Evolutionary conservation across 2,888 invertebrate genomes (phyloP).

Genomic region (Cepaea hortensis): DNA sequence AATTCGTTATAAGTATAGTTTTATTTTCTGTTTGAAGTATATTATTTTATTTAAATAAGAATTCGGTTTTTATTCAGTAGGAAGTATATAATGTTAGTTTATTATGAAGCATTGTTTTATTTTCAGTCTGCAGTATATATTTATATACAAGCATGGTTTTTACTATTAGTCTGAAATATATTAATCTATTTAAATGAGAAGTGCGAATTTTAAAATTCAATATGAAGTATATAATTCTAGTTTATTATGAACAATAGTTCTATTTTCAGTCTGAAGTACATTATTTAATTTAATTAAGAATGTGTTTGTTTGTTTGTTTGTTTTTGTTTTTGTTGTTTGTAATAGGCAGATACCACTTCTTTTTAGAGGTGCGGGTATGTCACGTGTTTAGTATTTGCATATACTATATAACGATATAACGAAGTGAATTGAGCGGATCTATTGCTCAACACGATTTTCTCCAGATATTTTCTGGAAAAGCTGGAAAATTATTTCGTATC

Average conservation of each 20-base stretch:
- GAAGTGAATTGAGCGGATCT: too few species aligned
- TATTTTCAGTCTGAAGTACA: not conserved
- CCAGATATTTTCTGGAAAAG: too few species aligned
- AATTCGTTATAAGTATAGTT: conserved; percentile 32
- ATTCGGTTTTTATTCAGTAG: not conserved
- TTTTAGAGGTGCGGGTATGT: too few species aligned
- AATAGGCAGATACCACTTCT: not conserved
- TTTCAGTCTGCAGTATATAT: not conserved
- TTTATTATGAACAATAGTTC: conserved; percentile 38
- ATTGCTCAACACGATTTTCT: too few species aligned
- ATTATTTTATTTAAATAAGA: not conserved
- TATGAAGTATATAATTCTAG: not conserved
- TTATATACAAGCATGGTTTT: not conserved
- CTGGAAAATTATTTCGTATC: too few species aligned
- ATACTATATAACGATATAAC: too few species aligned
- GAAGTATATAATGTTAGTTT: not conserved
- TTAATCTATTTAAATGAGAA: not conserved
- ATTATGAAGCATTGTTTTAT: conserved; percentile 37
- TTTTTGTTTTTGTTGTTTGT: not conserved
- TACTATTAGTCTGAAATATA: not conserved
- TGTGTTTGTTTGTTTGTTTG: not conserved
- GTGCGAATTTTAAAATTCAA: too few species aligned
- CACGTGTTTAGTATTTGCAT: too few species aligned
- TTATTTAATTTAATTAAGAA: not conserved
- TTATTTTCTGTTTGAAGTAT: not conserved